phyloP scores from a whole-genome alignment of 2,888 invertebrate genomes.

The Cephus pygmeus region DNA sequence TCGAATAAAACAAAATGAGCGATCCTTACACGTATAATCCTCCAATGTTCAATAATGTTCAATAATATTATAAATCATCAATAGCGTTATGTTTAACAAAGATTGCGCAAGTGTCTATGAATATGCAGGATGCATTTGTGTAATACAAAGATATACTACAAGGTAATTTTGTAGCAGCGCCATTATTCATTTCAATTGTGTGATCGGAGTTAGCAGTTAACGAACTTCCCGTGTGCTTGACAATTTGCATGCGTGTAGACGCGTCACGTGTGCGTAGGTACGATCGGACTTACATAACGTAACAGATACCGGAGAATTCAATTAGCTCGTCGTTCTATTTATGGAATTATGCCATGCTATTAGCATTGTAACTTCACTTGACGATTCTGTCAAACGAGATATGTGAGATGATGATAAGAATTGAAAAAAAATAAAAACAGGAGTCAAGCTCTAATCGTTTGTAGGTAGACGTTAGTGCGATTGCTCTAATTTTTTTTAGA shows the following conservation, averaged over 20 bases:
- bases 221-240: neutral
- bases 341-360: neutral
- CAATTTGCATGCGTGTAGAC: neutral
- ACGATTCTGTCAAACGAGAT: neutral
- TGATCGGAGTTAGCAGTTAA: neutral
- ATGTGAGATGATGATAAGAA: neutral
- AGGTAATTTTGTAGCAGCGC: neutral
- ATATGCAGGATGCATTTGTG: neutral
- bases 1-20: neutral
- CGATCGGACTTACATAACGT: neutral
- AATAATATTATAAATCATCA: neutral
- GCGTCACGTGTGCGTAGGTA: neutral
- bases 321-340: slow-evolving; percentile 16
- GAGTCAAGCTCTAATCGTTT: neutral
- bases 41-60: neutral
- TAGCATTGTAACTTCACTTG: neutral
- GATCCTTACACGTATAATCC: neutral
- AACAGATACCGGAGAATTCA: slow-evolving; percentile 15
- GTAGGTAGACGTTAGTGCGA: neutral
- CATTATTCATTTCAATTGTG: neutral
- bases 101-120: neutral
- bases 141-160: neutral
- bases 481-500: neutral
- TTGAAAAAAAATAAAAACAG: neutral
- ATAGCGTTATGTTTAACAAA: neutral